phyloP scores from a whole-genome alignment of 92 coral and sea anemone species.

The Umimayanthus kanabou region DNA sequence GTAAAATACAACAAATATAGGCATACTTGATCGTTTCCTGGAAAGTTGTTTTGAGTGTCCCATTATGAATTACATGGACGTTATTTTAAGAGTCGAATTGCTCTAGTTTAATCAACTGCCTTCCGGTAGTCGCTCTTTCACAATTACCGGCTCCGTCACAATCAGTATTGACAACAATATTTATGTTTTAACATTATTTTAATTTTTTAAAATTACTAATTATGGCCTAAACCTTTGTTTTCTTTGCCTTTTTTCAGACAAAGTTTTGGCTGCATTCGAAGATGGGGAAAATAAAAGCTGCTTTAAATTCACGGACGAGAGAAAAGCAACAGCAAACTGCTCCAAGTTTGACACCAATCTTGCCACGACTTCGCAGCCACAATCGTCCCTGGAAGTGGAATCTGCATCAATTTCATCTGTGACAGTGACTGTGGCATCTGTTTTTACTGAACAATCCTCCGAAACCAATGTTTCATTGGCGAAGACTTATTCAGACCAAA shows the following conservation, averaged over 20 bases:
- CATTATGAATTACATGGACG: neutral
- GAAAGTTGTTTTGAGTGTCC: neutral
- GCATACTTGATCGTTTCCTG: neutral
- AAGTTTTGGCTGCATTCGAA: neutral
- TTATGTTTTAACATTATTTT: neutral
- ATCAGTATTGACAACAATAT: neutral
- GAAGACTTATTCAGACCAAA: neutral
- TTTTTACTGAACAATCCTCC: neutral
- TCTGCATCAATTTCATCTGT: neutral
- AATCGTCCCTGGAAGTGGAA: neutral
- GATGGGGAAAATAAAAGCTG: conserved; percentile 4
- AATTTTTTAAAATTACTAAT: too few species aligned
- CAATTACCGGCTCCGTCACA: neutral
- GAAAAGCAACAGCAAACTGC: conserved; percentile 14
- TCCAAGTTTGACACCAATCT: neutral
- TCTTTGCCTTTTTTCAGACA: conserved; percentile 1
- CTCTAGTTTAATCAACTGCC: neutral
- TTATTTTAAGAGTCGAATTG: neutral
- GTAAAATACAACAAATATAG: too few species aligned
- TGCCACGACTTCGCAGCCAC: neutral
- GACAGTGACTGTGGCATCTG: neutral
- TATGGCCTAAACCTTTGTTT: too few species aligned
- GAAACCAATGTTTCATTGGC: conserved; percentile 7
- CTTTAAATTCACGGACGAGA: neutral
- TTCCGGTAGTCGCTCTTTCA: too few species aligned